Conservation (phyloP, 2,113 vertebrate genomes). For the Xenotilapia flavipinnis region DNA sequence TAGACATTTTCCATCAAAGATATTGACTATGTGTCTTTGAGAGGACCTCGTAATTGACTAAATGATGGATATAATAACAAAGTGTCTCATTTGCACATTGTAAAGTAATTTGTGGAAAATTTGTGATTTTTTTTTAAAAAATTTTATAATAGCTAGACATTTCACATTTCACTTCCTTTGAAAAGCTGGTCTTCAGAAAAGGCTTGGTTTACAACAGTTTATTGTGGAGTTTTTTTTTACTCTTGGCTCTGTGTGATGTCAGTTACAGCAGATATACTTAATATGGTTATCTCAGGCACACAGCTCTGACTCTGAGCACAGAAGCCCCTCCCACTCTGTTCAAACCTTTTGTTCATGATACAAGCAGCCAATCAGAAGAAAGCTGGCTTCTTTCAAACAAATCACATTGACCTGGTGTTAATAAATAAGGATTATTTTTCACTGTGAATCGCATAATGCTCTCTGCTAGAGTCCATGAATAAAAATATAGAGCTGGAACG, state of each 20-base stretch:
- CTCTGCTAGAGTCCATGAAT: not conserved
- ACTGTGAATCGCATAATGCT: not conserved
- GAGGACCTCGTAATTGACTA: not conserved
- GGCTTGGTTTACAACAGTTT: not conserved
- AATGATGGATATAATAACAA: not conserved
- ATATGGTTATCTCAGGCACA: not conserved
- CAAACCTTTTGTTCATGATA: not conserved
- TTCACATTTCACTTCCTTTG: not conserved
- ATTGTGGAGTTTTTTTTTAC: not conserved
- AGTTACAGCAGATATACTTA: not conserved
- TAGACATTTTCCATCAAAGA: not conserved
- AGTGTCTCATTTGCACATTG: not conserved
- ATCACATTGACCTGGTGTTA: not conserved
- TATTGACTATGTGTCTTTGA: not conserved
- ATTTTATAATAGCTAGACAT: not conserved
- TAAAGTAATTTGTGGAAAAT: not conserved
- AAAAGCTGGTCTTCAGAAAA: not conserved
- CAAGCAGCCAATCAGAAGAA: not conserved
- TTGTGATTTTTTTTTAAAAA: fast-evolving
- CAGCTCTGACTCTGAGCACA: not conserved
- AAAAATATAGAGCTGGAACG: not conserved
- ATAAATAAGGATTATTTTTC: not conserved
- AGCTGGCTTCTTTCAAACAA: not conserved
- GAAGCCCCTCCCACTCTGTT: not conserved
- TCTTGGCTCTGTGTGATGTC: not conserved